phyloP scores from a whole-genome alignment of 2,888 invertebrate genomes.

The Hedychridium roseum region DNA sequence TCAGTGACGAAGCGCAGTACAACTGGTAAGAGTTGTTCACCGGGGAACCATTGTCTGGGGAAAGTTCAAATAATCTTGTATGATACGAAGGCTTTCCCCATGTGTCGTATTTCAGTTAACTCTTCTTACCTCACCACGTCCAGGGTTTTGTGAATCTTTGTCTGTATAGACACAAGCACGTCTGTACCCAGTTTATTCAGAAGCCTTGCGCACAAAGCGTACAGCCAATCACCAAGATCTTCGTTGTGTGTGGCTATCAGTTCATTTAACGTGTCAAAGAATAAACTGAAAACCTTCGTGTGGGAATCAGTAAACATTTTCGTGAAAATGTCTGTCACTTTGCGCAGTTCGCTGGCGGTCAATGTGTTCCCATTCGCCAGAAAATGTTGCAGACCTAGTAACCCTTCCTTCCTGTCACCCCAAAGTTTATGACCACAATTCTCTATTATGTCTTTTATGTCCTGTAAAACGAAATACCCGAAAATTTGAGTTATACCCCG shows the following conservation, averaged over 20 bases:
- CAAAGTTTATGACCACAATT: conserved; percentile 90
- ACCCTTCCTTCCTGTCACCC: conserved; percentile 95
- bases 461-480: conserved; percentile 69
- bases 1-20: conserved; percentile 83
- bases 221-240: conserved; percentile 93
- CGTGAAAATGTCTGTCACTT: conserved; percentile 91
- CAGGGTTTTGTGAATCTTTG: conserved; percentile 87
- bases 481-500: too few species aligned
- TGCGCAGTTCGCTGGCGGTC: conserved; percentile 76
- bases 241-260: conserved; percentile 85
- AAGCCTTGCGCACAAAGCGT: conserved; percentile 85
- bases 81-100: conserved; percentile 9
- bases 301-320: conserved; percentile 98
- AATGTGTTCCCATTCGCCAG: conserved; percentile 75
- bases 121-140: conserved; percentile 74
- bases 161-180: conserved; percentile 88
- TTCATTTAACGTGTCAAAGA: conserved; percentile 92
- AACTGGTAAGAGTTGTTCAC: conserved; percentile 69
- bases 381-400: conserved; percentile 80
- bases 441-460: conserved; percentile 85
- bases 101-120: too few species aligned
- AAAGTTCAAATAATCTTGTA: not conserved
- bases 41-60: conserved; percentile 69
- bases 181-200: conserved; percentile 93
- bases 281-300: conserved; percentile 90